phyloP scores from a whole-genome alignment of 2,888 invertebrate genomes.

The Caenorhabditis sp. region DNA sequence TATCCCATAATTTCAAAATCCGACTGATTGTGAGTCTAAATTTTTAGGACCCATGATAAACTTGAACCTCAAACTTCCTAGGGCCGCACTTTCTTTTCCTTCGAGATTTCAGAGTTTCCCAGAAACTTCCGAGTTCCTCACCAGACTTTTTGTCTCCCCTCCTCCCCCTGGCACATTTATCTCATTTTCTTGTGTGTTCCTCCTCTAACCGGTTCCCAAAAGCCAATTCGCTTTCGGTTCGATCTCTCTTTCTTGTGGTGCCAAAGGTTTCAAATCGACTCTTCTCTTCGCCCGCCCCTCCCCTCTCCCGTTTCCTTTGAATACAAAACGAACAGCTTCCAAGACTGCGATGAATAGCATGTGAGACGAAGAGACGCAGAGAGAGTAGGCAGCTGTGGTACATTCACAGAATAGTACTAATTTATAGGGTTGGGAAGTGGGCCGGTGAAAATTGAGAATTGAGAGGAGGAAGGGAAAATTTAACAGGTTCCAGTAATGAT shows the following conservation, averaged over 20 bases:
- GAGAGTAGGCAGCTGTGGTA: constrained; percentile 41
- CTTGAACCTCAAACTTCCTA: too few relatives aligned
- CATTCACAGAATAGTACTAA: constrained; percentile 24
- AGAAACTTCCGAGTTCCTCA: constrained; percentile 11
- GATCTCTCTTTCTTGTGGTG: constrained; percentile 29
- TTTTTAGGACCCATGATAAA: too few relatives aligned
- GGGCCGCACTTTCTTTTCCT: background rate
- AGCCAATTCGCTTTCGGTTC: constrained; percentile 15
- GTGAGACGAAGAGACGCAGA: constrained; percentile 48
- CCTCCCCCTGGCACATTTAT: constrained; percentile 37
- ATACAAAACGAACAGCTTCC: constrained; percentile 51
- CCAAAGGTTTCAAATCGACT: constrained; percentile 57
- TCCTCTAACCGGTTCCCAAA: constrained; percentile 28
- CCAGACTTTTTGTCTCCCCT: too few relatives aligned
- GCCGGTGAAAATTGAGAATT: background rate
- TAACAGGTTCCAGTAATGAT: too few relatives aligned
- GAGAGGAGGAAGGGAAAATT: background rate
- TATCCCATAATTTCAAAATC: too few relatives aligned
- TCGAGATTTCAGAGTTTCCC: background rate
- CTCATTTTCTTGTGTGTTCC: constrained; percentile 9
- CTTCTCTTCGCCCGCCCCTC: background rate
- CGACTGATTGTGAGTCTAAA: too few relatives aligned
- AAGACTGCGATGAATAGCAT: constrained; percentile 6
- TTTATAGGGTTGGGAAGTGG: constrained; percentile 20
- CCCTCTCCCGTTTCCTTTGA: constrained; percentile 10